Evolutionary conservation across 1,140 invertebrate genomes (phyloP), one percentile per base, ranked within the genome.

Genomic region (Sycophaga agraensis): DNA sequence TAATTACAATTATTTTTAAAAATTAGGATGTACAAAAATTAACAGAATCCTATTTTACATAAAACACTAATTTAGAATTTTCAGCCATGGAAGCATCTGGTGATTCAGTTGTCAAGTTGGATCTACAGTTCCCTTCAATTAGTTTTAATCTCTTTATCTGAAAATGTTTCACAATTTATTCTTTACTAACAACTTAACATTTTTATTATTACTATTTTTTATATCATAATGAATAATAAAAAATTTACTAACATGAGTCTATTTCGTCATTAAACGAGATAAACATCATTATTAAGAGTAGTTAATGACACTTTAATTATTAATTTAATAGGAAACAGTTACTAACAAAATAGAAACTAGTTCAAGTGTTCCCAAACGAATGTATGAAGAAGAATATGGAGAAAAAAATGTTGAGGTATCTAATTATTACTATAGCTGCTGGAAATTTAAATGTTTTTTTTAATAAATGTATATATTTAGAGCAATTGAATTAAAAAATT

Each of bases 331-430:
- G 59, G 59, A 62, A 53, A 28, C 31, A 55, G 28, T 42, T 39
- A 48, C 21, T n/a, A 46, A 6, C 22, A 61, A 54, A 48, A 9
- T 54, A 43, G 59, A 61, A 53, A 60, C 9, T 45, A 53, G 14
- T 31, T 53, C 59, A n/a, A 46, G 28, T 17, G 17, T 49, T 54
- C 34, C 50, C 39, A 61, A 46, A 1, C 11, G n/a, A 55, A 22
- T 46, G 21, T 16, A 22, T 4, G 34, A 61, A 6, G 59, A 55
- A 19, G 31, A 46, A n/a, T 26, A 26, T 14, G 35, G 6, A 17
- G 50, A 39, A 46, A 54, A 60, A 60, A 14, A n/a, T 34, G 14
- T 39, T 17, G 50, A 61, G 59, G 59, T 61, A 61, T 31, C 11
- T 31, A 31, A 31, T 31, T 31, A 6, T 4, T 31, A 31, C 11